Percentiles rank a stretch among this genome's conserved stretches.
phyloP scores from a whole-genome alignment of 2,113 vertebrate species.

The Okapia johnstoni region DNA sequence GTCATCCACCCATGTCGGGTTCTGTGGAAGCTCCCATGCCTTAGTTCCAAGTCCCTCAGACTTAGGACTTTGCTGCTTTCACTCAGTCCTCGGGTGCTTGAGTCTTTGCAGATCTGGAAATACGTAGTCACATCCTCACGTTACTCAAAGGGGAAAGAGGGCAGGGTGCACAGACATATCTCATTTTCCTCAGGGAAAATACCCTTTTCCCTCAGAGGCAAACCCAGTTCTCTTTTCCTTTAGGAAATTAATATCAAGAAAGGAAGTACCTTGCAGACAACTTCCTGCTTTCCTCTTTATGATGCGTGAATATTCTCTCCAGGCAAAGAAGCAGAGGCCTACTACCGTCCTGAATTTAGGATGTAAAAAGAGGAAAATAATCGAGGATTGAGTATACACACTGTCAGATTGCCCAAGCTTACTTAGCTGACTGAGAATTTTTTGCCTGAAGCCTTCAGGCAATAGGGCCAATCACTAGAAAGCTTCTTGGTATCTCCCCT shows the following conservation, averaged over 20 bases:
- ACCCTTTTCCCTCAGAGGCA: not conserved
- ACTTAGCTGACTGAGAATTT: not conserved
- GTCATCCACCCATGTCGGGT: not conserved
- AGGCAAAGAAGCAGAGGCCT: not conserved
- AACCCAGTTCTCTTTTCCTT: not conserved
- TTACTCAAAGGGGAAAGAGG: not conserved
- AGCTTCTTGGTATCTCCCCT: not conserved
- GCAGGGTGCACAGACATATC: not conserved
- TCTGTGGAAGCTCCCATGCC: not conserved
- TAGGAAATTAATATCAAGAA: conserved; percentile 5
- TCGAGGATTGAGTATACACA: not conserved
- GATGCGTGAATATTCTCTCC: not conserved
- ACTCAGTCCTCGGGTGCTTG: not conserved
- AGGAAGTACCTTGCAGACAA: conserved; percentile 14
- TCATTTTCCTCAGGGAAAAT: not conserved
- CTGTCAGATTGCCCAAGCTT: not conserved
- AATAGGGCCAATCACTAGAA: not conserved
- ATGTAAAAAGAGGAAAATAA: not conserved
- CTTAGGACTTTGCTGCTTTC: not conserved
- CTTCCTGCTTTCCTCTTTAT: conserved; percentile 53
- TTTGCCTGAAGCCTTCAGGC: not conserved
- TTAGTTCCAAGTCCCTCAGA: not conserved
- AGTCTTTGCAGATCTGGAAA: not conserved
- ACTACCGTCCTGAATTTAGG: not conserved
- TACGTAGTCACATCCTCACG: not conserved